A percentile compares a stretch with the other conserved stretches of the same genome.
Evolutionary conservation across 2,888 invertebrate species (phyloP).

Genomic region (Augiades crinisus): DNA sequence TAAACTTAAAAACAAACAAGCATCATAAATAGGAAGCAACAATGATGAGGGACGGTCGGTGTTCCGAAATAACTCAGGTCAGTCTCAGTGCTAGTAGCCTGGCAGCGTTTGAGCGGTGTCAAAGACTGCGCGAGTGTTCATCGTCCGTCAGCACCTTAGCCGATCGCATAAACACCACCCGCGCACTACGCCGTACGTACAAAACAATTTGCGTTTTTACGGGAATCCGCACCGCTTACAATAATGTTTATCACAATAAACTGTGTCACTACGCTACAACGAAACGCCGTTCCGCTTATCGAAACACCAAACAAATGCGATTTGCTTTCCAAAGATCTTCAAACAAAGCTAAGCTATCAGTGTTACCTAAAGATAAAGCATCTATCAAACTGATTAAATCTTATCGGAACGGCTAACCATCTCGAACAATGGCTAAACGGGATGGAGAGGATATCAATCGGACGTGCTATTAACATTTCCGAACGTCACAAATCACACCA

Average conservation of each 20-base stretch:
- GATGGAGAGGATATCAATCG: slow-evolving; percentile 58
- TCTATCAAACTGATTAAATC: slow-evolving; percentile 17
- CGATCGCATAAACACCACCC: slow-evolving; percentile 66
- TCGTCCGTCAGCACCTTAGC: slow-evolving; percentile 62
- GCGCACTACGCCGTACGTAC: slow-evolving; percentile 31
- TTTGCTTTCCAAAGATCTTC: neutral
- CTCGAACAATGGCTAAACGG: slow-evolving; percentile 32
- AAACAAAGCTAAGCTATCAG: neutral
- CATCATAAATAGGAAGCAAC: slow-evolving; percentile 33
- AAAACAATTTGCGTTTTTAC: slow-evolving; percentile 65
- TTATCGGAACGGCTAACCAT: slow-evolving; percentile 19
- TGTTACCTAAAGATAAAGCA: slow-evolving; percentile 6
- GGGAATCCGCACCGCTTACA: slow-evolving; percentile 41
- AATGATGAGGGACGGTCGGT: slow-evolving; percentile 38
- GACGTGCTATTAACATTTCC: slow-evolving; percentile 75
- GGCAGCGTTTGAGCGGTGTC: slow-evolving; percentile 60
- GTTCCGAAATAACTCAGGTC: slow-evolving; percentile 55
- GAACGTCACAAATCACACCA: slow-evolving; percentile 81
- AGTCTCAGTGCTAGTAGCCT: no score
- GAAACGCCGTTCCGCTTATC: slow-evolving; percentile 6
- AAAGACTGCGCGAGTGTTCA: slow-evolving; percentile 64
- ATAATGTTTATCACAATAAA: slow-evolving; percentile 23
- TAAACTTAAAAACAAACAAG: neutral
- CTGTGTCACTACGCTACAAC: slow-evolving; percentile 7
- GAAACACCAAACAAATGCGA: neutral